Conservation (phyloP, 2,888 invertebrate genomes). For the Halictus ligatus region DNA sequence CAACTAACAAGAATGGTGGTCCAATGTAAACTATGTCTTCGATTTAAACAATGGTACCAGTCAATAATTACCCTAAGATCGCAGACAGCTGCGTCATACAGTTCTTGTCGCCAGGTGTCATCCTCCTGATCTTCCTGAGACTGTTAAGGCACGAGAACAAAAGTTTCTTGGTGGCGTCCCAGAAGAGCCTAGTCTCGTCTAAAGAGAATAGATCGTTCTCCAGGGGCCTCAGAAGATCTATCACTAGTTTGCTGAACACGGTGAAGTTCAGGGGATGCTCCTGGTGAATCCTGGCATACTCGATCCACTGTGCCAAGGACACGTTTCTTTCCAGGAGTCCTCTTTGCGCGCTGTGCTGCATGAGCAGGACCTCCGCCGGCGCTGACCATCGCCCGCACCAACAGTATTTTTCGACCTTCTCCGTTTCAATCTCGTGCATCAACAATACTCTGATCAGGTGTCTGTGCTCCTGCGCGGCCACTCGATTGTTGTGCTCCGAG, state of each 20-base stretch:
- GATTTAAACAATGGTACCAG: background rate
- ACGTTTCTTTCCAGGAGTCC: slow-evolving; percentile 91
- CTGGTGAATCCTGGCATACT: slow-evolving; percentile 91
- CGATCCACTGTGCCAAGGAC: slow-evolving; percentile 91
- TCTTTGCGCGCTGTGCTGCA: slow-evolving; percentile 97
- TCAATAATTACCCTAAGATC: slow-evolving; percentile 86
- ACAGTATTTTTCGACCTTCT: slow-evolving; percentile 89
- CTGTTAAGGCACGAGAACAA: slow-evolving; percentile 92
- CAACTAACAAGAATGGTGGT: background rate
- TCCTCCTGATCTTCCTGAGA: slow-evolving; percentile 91
- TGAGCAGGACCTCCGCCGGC: slow-evolving; percentile 93
- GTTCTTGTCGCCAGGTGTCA: slow-evolving; percentile 90
- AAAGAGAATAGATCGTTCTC: slow-evolving; percentile 86
- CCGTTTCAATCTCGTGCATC: slow-evolving; percentile 91
- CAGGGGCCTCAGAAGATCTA: slow-evolving; percentile 89
- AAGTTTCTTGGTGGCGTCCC: slow-evolving; percentile 92
- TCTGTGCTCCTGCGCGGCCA: slow-evolving; percentile 93
- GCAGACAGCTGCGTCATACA: slow-evolving; percentile 89
- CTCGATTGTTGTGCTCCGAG: slow-evolving; percentile 93
- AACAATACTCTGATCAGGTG: slow-evolving; percentile 91
- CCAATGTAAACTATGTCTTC: too few relatives aligned
- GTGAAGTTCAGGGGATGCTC: slow-evolving; percentile 94
- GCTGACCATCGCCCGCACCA: slow-evolving; percentile 95
- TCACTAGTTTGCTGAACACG: slow-evolving; percentile 90
- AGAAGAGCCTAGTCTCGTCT: slow-evolving; percentile 90